Evolutionary conservation across 37 sponge, comb jelly and placozoan genomes (phyloP).

Genomic region (Chondrilla cf. caribensis): DNA sequence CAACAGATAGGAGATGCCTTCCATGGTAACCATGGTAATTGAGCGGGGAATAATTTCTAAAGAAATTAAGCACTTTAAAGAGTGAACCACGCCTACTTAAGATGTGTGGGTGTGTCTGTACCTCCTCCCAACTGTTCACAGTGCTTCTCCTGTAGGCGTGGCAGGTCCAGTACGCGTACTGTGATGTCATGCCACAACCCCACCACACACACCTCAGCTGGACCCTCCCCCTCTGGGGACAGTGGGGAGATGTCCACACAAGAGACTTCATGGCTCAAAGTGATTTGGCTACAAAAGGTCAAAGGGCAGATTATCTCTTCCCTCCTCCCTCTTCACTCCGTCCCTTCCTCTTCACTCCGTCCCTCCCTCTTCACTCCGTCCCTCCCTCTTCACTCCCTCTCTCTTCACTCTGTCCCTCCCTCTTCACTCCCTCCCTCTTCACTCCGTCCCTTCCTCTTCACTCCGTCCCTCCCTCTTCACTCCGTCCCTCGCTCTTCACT

Average conservation of each 20-base stretch:
- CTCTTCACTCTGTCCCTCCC: no score
- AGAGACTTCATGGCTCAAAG: slow-evolving; percentile 81
- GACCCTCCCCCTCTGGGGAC: slow-evolving; percentile 1
- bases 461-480: no score
- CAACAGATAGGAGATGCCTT: slow-evolving; percentile 65
- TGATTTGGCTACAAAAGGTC: slow-evolving; percentile 21
- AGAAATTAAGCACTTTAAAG: not conserved
- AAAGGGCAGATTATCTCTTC: not conserved
- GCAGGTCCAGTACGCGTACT: slow-evolving; percentile 67
- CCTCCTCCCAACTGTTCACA: slow-evolving; percentile 82
- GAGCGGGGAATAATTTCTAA: slow-evolving; percentile 87
- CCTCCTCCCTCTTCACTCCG: not conserved
- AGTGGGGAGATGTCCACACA: slow-evolving; percentile 87
- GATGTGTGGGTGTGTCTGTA: slow-evolving; percentile 20
- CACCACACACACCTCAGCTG: slow-evolving; percentile 65
- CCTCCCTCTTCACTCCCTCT: no score
- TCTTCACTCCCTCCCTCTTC: no score
- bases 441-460: no score
- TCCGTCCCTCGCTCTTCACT: no score
- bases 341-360: no score
- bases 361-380: no score
- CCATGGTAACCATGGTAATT: slow-evolving; percentile 67
- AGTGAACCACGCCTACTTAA: not conserved
- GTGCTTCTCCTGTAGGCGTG: slow-evolving; percentile 54
- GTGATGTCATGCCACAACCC: slow-evolving; percentile 91